Percentiles rank a stretch among this genome's conserved stretches.
Conservation (phyloP, 2,113 vertebrate genomes). For the mouse (Mus musculus) region GRCm39 chr7:118628001-118628500, state of each 20-base stretch:
- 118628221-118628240: not conserved
- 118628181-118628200: not conserved
- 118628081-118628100: not conserved
- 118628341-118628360: not conserved
- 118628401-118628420: not conserved
- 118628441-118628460: not conserved
- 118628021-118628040: not conserved
- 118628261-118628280: not conserved
- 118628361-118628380: not conserved
- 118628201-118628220: not conserved
- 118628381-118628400: not conserved
- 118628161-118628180: not conserved
- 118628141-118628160: not conserved
- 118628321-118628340: not conserved
- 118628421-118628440: not conserved
- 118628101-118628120: not conserved
- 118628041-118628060: not conserved
- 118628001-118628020: accelerated
- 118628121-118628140: not conserved
- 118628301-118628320: not conserved
- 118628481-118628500: not conserved
- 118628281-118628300: not conserved
- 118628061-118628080: not conserved
- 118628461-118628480: not conserved
- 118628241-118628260: not conserved